These are phyloP conservation scores for Nemopilema nomurai DNA, from an alignment of 30 jellyfish, hydroid and myxozoan genomes.

Conservation along the genomic window DNA sequence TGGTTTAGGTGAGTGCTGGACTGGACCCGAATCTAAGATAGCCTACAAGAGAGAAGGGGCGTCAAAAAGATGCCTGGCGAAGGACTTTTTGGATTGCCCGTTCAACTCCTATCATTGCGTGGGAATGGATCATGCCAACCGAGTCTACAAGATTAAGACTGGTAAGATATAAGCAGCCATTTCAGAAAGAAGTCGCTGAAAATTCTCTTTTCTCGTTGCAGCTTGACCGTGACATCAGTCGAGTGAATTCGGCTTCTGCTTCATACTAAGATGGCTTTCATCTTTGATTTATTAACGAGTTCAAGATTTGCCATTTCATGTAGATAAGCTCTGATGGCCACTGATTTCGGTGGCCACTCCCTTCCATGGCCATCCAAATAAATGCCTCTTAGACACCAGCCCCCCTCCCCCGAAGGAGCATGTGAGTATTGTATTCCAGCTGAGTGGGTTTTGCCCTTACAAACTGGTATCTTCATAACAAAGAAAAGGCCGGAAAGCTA, in stretches of 20 bases:
- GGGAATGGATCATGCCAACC: slow-evolving; percentile 73
- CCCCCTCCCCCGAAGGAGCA: too few relatives aligned
- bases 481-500: too few relatives aligned
- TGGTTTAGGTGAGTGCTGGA: slow-evolving; percentile 86
- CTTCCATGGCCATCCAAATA: too few relatives aligned
- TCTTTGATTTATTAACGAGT: too few relatives aligned
- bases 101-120: slow-evolving; percentile 90
- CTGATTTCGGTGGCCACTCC: too few relatives aligned
- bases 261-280: too few relatives aligned
- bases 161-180: slow-evolving; percentile 33
- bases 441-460: neutral
- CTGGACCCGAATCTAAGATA: slow-evolving; percentile 60
- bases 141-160: slow-evolving; percentile 56
- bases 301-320: too few relatives aligned
- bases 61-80: slow-evolving; percentile 51
- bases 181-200: neutral
- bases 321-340: too few relatives aligned
- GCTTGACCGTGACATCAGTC: too few relatives aligned
- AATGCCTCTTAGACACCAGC: neutral
- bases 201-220: too few relatives aligned
- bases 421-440: neutral
- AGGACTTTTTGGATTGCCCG: slow-evolving; percentile 63
- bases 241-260: too few relatives aligned
- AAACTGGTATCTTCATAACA: too few relatives aligned
- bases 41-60: slow-evolving; percentile 59